Evolutionary conservation across 2,797 vertebrate species (phyloP).

Genomic region (Yasuhikotakia modesta): DNA sequence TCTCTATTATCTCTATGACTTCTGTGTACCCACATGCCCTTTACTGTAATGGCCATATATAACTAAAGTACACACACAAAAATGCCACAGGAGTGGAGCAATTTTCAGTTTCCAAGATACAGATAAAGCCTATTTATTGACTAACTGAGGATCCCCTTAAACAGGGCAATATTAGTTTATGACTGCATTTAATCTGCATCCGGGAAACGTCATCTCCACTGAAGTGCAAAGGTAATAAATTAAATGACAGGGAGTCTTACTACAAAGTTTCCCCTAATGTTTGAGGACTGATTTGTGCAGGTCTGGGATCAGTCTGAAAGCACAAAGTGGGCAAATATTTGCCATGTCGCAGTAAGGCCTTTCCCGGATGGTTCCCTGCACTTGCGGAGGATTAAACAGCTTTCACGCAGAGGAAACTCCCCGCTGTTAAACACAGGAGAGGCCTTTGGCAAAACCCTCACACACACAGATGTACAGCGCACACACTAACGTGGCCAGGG

Average conservation of each 20-base stretch:
- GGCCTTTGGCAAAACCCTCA: background rate
- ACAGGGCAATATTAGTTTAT: slow-evolving; percentile 13
- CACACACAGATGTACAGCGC: slow-evolving; percentile 6
- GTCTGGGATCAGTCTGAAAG: slow-evolving; percentile 28
- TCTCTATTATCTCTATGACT: no score
- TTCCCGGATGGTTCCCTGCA: slow-evolving; percentile 62
- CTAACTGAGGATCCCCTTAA: background rate
- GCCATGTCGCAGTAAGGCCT: slow-evolving; percentile 59
- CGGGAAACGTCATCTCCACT: slow-evolving; percentile 8
- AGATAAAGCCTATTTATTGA: background rate
- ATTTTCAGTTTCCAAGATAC: slow-evolving; percentile 14
- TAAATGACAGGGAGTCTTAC: background rate
- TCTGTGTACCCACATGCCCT: background rate
- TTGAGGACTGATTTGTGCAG: slow-evolving; percentile 18
- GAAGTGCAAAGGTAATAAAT: slow-evolving; percentile 13
- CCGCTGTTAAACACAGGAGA: slow-evolving; percentile 64
- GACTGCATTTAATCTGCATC: slow-evolving; percentile 4
- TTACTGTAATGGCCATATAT: background rate
- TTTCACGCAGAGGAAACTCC: slow-evolving; percentile 79
- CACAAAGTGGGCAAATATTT: slow-evolving; percentile 77
- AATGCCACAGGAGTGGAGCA: background rate
- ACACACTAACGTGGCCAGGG: background rate
- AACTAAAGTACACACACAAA: no score
- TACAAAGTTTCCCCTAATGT: slow-evolving; percentile 8
- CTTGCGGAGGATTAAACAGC: slow-evolving; percentile 63